Percentiles rank a stretch among this genome's conserved stretches.
phyloP scores from a whole-genome alignment of 2,113 vertebrate species.

The Pterophyllum scalare region DNA sequence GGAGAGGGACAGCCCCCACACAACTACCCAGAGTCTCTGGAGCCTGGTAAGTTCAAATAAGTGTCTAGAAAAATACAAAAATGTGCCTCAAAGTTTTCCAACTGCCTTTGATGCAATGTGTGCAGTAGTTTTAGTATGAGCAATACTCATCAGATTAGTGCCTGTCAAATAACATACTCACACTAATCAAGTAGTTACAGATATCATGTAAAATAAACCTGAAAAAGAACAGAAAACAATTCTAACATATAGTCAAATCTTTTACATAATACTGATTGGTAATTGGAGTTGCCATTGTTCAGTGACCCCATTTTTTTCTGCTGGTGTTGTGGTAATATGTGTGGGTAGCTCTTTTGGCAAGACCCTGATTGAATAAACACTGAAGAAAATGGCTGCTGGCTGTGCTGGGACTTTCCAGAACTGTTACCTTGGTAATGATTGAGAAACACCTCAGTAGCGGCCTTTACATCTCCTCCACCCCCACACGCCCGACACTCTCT shows the following conservation, averaged over 20 bases:
- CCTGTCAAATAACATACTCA: neutral
- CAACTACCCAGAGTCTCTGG: slow-evolving; percentile 85
- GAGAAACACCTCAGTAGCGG: slow-evolving; percentile 67
- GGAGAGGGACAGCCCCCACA: slow-evolving; percentile 82
- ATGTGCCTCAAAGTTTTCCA: neutral
- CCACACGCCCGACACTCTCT: slow-evolving; percentile 56
- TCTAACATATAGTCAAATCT: neutral
- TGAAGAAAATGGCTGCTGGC: slow-evolving; percentile 70
- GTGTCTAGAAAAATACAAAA: neutral
- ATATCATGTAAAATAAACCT: neutral
- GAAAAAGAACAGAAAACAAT: neutral
- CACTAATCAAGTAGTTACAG: neutral
- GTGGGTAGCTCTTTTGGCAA: slow-evolving; percentile 66
- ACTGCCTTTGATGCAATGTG: neutral
- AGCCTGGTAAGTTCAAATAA: slow-evolving; percentile 84
- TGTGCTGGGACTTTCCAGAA: slow-evolving; percentile 52
- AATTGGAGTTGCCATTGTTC: slow-evolving; percentile 11
- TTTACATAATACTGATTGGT: neutral
- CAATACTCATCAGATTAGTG: neutral
- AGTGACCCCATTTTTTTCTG: slow-evolving; percentile 51
- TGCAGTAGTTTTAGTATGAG: neutral
- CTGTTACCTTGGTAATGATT: slow-evolving; percentile 67
- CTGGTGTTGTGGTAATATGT: slow-evolving; percentile 32
- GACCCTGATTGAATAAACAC: slow-evolving; percentile 61
- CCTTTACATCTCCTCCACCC: slow-evolving; percentile 15